Evolutionary conservation across 2,113 vertebrate genomes (phyloP), one percentile per base, ranked within the genome.

Genomic region (Heterochromis multidens): DNA sequence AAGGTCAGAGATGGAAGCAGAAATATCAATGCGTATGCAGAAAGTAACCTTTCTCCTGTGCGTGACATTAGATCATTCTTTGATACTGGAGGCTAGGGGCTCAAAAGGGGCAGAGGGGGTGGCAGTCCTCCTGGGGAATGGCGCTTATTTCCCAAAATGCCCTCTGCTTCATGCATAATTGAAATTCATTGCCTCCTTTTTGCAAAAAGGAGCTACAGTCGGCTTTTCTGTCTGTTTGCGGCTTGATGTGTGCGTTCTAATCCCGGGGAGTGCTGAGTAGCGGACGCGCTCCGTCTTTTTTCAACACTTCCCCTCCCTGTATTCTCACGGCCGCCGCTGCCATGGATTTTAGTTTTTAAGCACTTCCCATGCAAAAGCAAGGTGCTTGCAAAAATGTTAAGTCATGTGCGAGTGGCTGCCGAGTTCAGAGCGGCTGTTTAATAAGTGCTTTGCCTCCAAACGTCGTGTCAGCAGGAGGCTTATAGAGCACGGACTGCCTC

Each of bases 11-110:
- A 93, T 88, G 91, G 81, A 91, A 89, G 93, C 80, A 91, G 94
- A 93, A 95, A 95, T 94, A 95, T 94, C 90, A 94, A 94, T 93
- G 93, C 58, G 84, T 95, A 94, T 94, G 93, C 94, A 93, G 95
- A 94, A 88, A 93, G 87, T 95, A 96, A 96, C 95, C 95, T 96
- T 96, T 96, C 94, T 84, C 91, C 91, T 90, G 90, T 90, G 91
- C 90, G 88, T 94, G 95, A 95, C 93, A 95, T 95, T 93, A 94
- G 93, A 96, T 95, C 92, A 92, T 89, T 94, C 90, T 95, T 92
- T 95, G 91, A 94, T 95, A 93, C 88, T 57, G 79, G 80, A 81
- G 87, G 92, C 88, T 80, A 46, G 82, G 25, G 62, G 56, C 56
- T 65, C 1, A 25, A 23, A 4, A 43, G 54, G 58, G 58, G 80